Percentiles rank a stretch among this genome's conserved stretches.
phyloP scores from a whole-genome alignment of 2,113 vertebrate genomes.

The Atractosteus spatula region DNA sequence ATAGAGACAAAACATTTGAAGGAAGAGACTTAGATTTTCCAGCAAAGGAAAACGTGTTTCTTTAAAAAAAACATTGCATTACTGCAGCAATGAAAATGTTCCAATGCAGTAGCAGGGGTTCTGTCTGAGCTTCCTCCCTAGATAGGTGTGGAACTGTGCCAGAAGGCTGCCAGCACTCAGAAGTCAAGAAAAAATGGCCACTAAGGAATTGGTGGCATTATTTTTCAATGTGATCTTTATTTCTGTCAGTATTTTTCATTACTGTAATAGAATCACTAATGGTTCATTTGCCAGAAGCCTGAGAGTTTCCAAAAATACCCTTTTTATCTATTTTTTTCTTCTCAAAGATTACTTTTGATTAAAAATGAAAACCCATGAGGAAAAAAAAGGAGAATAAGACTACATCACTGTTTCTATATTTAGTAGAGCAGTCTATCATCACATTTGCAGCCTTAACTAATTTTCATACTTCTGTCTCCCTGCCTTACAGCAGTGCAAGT shows the following conservation, averaged over 20 bases:
- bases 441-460: constrained; percentile 13
- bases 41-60: no score
- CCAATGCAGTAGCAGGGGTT: not conserved
- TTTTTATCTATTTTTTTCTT: constrained; percentile 18
- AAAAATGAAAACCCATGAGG: constrained; percentile 60
- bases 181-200: no score
- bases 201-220: not conserved
- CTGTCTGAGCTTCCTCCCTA: not conserved
- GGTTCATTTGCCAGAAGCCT: constrained; percentile 33
- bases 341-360: constrained; percentile 75
- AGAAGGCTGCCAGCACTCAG: not conserved
- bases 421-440: constrained; percentile 25
- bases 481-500: not conserved
- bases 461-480: not conserved
- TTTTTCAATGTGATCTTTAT: constrained; percentile 4
- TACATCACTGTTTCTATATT: constrained; percentile 48
- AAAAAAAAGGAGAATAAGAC: constrained; percentile 45
- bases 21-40: no score
- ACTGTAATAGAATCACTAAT: constrained; percentile 23
- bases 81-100: no score
- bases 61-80: no score
- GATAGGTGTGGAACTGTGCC: not conserved
- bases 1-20: not conserved
- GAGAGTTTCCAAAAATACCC: constrained; percentile 37
- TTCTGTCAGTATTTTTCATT: constrained; percentile 12